These are phyloP conservation scores for Sphecodes monilicornis DNA, from an alignment of 2,888 invertebrate species.

Conservation along the genomic window DNA sequence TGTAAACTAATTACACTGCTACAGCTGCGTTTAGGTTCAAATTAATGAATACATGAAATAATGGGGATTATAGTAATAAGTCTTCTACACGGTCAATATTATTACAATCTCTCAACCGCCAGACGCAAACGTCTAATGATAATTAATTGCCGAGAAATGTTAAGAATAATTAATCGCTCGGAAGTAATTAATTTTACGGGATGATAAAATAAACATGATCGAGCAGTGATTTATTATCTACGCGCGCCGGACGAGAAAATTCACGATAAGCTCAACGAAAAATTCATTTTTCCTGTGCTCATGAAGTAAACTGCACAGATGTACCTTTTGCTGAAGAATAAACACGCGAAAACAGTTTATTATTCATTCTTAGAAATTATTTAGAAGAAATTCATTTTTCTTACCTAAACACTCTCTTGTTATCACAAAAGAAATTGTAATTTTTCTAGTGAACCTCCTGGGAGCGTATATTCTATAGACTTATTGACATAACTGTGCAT, in stretches of 20 bases:
- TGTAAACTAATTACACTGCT: not conserved
- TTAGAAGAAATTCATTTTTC: not conserved
- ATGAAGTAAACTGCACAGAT: not conserved
- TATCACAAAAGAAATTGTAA: not conserved
- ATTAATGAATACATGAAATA: not conserved
- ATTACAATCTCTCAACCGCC: constrained; percentile 27
- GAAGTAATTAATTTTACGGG: constrained; percentile 61
- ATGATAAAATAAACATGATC: constrained; percentile 54
- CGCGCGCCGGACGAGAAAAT: constrained; percentile 18
- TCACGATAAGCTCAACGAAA: not conserved
- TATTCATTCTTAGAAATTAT: not conserved
- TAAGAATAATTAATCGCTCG: constrained; percentile 61
- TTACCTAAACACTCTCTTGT: not conserved
- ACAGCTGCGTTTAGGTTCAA: not conserved
- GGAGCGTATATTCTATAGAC: not conserved
- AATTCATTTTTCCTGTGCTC: constrained; percentile 13
- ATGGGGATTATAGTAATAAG: not conserved
- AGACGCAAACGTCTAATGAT: constrained; percentile 52
- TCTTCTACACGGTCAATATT: constrained; percentile 37
- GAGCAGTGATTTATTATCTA: constrained; percentile 58
- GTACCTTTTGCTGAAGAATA: not conserved
- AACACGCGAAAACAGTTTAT: not conserved
- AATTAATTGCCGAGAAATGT: constrained; percentile 62
- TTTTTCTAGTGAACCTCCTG: not conserved
- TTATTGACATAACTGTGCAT: not conserved